These are phyloP conservation scores for Caenorhabditis tropicalis DNA, from an alignment of 1,140 invertebrate species.

Conservation along the genomic window DNA sequence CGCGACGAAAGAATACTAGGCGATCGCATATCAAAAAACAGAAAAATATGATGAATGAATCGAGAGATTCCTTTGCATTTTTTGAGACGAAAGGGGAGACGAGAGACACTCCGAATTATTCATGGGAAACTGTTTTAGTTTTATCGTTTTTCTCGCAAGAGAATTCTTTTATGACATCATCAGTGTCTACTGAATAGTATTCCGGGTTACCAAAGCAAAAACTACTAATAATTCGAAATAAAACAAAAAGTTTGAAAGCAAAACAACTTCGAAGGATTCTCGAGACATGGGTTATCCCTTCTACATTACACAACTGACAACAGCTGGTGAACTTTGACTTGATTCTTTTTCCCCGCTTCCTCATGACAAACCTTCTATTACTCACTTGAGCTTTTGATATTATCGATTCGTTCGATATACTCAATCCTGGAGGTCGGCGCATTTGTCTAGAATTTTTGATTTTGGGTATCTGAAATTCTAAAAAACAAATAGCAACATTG, in stretches of 20 bases:
- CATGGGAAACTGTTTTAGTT: neutral
- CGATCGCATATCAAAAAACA: neutral
- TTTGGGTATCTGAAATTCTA: neutral
- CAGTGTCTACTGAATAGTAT: no score
- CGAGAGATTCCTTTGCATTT: neutral
- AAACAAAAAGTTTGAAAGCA: no score
- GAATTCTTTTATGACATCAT: no score
- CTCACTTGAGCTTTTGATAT: neutral
- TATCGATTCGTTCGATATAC: neutral
- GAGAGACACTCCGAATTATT: neutral
- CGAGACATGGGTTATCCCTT: conserved; percentile 22
- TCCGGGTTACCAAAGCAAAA: no score
- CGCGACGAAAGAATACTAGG: neutral
- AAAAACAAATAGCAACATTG: neutral
- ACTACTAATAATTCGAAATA: no score
- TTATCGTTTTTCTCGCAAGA: no score
- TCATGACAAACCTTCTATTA: neutral
- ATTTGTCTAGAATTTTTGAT: neutral
- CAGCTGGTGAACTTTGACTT: conserved; percentile 43
- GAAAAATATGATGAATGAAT: neutral
- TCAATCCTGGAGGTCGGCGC: neutral
- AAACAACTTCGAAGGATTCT: neutral
- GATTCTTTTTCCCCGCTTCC: neutral
- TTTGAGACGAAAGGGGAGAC: neutral
- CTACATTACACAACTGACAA: conserved; percentile 25